Base-by-base conservation (phyloP, 2,113 vertebrate genomes). In the Elephas maximus region DNA sequence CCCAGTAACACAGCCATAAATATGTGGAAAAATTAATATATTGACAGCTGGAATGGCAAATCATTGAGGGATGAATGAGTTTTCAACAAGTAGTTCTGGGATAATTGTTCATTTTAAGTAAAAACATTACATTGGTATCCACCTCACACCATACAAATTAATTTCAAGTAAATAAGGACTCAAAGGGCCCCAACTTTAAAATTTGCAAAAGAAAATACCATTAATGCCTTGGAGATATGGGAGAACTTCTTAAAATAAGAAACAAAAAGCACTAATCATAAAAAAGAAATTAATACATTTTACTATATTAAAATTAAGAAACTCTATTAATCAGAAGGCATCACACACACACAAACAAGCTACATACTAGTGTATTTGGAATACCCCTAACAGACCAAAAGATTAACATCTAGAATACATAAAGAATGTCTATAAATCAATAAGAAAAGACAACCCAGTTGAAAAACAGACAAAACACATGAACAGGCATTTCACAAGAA, bases 81-180 rank as follows among this genome's bases (percentile, higher is more conserved):
- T 88, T 90, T 69, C 17, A 91, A 83, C 14, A n/a, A 78, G 69
- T 33, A 93, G 51, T 88, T 30, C 28, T 45, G 9, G 41, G 79
- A 86, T 8, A 77, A 41, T 0, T 90, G 28, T 15, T 5, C n/a
- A 82, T 71, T 20, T 37, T 82, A 81, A 80, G n/a, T 80, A 80
- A 89, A 89, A 81, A 73, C 7, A 77, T 67, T 67, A 76, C 57
- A 86, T 0, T 77, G 11, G 21, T 62, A 24, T 24, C 78, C 62
- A 83, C 30, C 67, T 77, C 62, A 62, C 28, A 92, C n/a, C 45
- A 83, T 30, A 88, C 41, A 82, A 76, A 88, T 60, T 79, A 71
- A 90, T 60, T 89, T 67, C 80, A 93, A 87, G n/a, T 60, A 71
- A 93, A 79, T 63, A 93, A 77, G 53, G 7, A 83, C 48, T 91